These are phyloP conservation scores for Astur gentilis DNA, from an alignment of 2,113 vertebrate species.

Conservation along the genomic window DNA sequence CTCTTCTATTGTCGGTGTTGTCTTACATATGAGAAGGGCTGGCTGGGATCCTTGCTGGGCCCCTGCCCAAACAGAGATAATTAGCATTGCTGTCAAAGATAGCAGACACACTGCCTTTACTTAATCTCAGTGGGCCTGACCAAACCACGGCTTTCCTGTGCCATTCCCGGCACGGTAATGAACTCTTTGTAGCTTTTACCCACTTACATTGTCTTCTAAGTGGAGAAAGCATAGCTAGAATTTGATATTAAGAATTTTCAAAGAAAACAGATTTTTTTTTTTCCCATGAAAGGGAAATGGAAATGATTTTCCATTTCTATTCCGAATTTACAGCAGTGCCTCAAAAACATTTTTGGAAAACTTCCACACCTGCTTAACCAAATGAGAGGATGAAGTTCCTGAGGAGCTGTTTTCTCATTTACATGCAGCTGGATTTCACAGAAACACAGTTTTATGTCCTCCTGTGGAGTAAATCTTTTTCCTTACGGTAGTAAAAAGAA, in stretches of 20 bases:
- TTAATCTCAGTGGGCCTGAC: background rate
- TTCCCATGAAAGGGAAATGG: background rate
- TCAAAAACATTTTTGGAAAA: constrained; percentile 8
- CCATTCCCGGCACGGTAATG: background rate
- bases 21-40: background rate
- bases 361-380: background rate
- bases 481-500: background rate
- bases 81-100: background rate
- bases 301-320: background rate
- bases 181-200: background rate
- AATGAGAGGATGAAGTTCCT: background rate
- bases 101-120: background rate
- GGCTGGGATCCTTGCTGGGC: background rate
- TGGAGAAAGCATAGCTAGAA: background rate
- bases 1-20: background rate
- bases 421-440: constrained; percentile 14
- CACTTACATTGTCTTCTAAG: background rate
- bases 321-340: background rate
- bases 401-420: background rate
- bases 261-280: background rate
- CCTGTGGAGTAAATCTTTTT: background rate
- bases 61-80: background rate
- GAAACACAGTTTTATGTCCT: background rate
- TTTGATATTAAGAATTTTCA: background rate
- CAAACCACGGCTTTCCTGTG: background rate